Conservation (phyloP, 1,140 invertebrate species). For the Penaeus vannamei region DNA sequence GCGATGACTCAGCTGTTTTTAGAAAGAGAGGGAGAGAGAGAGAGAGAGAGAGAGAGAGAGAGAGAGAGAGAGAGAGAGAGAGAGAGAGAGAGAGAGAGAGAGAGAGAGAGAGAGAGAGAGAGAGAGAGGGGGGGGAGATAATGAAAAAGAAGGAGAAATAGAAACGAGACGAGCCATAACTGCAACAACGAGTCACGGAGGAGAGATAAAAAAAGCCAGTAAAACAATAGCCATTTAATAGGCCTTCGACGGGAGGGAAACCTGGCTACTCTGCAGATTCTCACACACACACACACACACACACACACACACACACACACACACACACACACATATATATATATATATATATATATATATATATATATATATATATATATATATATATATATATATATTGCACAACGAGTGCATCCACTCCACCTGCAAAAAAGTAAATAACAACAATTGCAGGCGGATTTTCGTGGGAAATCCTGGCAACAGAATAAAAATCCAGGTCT, state of each 20-base stretch:
- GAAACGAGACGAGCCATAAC: background rate
- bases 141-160: background rate
- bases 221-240: background rate
- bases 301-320: constrained; percentile 19
- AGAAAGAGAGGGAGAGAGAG: background rate
- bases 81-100: too few species aligned
- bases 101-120: background rate
- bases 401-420: background rate
- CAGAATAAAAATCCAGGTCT: too few species aligned
- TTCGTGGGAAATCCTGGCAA: too few species aligned
- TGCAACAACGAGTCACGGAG: background rate
- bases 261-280: background rate
- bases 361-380: background rate
- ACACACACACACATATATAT: background rate
- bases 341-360: background rate
- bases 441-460: too few species aligned
- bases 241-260: background rate
- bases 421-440: too few species aligned
- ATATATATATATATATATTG: background rate
- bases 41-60: background rate
- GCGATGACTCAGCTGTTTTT: background rate
- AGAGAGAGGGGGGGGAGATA: background rate
- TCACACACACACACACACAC: background rate
- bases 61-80: background rate
- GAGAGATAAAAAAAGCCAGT: background rate